Base-by-base conservation (phyloP, 2,797 vertebrate genomes). In the Mallotus villosus region DNA sequence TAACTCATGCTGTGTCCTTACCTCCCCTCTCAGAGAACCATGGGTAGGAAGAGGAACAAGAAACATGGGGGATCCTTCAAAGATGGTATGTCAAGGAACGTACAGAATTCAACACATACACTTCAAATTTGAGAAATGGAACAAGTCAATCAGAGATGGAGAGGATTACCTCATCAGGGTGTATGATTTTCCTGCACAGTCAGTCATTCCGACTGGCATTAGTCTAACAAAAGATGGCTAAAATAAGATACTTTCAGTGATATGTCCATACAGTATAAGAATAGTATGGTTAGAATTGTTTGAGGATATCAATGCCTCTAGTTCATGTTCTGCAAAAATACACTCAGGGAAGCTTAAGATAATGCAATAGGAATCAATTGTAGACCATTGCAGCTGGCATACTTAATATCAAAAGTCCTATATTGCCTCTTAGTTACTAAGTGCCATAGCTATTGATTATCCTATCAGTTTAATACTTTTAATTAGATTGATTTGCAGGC, bases 31-130 rank as follows among this genome's bases (percentile, higher is more conserved):
- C 82, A 99, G 97, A 93, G 71, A 86, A 92, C 93, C 0, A 82
- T 96, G 0, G 94, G 93, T 1, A 90, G 95, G 83, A 97, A 89
- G 81, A 95, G 93, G 78, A 93, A 85, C 89, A 88, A 94, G 78
- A 92, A 88, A 0, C 90, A 94, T 0, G 92, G 94, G 0, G 97
- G 97, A 67, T 99, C 97, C 0, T 99, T 99, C 92, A 99, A 99
- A 91, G 95, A 99, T 3, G 95, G 95, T 91, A 72, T 14, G 8
- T 85, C 78, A 81, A 75, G 37, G 1, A 11, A 1, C 37, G 14
- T 41, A 1, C 37, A 41, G 37, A 41, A 41, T 41, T 41, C 37
- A 41, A 41, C 37, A 41, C 37, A 41, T 12, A 41, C 37, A 41
- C 37, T 41, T 41, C 37, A 41, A 41, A 41, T 7, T 41, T 7